phyloP scores from a whole-genome alignment of 2,113 vertebrate species.

The Hylia prasina region DNA sequence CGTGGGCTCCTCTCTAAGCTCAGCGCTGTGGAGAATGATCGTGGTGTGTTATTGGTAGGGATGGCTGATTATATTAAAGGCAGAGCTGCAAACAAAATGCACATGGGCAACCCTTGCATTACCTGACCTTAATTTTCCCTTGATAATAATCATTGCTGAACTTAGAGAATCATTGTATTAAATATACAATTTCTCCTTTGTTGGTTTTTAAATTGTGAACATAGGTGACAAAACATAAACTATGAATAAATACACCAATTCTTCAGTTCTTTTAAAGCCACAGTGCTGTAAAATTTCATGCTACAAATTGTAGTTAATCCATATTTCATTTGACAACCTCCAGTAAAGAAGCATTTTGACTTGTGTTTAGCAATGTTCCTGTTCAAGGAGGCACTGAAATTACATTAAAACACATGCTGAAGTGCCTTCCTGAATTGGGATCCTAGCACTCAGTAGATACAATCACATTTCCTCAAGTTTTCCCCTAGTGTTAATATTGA shows the following conservation, averaged over 20 bases:
- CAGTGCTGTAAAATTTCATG: background rate
- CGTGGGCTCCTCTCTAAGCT: background rate
- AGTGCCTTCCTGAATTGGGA: background rate
- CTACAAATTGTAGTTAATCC: background rate
- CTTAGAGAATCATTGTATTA: background rate
- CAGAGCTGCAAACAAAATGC: background rate
- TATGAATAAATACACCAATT: background rate
- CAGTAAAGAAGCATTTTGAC: background rate
- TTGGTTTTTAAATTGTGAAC: background rate
- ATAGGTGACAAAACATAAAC: background rate
- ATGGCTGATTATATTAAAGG: background rate
- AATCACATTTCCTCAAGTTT: background rate
- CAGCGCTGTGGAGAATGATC: background rate
- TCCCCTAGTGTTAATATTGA: background rate
- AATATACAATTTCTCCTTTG: background rate
- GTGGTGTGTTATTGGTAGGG: background rate
- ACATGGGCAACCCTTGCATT: fast-evolving
- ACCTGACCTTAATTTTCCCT: background rate
- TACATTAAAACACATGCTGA: background rate
- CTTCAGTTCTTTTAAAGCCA: background rate
- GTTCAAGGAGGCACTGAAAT: background rate
- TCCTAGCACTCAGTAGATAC: background rate
- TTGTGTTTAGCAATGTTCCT: background rate
- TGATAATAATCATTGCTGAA: background rate
- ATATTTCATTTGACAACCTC: background rate